Conservation (phyloP, 2,888 invertebrate genomes). For the Hemicrepidius hirtus region DNA sequence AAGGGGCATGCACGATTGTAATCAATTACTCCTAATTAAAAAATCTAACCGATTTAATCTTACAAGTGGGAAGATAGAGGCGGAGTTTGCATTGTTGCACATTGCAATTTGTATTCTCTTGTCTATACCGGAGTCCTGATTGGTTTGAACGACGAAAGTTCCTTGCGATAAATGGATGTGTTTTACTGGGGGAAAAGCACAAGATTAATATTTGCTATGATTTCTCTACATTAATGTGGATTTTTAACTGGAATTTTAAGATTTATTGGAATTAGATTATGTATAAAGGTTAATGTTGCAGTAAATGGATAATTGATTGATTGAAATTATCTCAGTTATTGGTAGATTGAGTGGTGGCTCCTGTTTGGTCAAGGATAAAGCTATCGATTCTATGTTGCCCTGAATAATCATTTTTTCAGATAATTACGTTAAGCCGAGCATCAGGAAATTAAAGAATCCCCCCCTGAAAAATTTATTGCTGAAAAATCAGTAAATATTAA, state of each 20-base stretch:
- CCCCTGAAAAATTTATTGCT: too few relatives aligned
- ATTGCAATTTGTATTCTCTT: constrained; percentile 35
- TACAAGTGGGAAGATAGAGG: constrained; percentile 39
- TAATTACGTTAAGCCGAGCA: too few relatives aligned
- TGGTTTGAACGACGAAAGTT: constrained; percentile 35
- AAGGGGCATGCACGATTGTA: constrained; percentile 38
- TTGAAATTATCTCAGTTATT: too few relatives aligned
- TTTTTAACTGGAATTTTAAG: background rate
- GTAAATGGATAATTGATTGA: background rate
- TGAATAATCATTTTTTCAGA: too few relatives aligned
- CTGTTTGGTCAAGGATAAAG: background rate
- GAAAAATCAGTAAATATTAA: too few relatives aligned
- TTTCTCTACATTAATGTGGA: background rate
- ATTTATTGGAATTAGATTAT: background rate
- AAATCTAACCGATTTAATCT: constrained; percentile 40
- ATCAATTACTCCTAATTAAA: constrained; percentile 46
- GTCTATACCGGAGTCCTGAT: constrained; percentile 24
- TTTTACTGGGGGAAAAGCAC: constrained; percentile 8
- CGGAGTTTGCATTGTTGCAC: constrained; percentile 42
- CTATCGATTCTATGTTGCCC: too few relatives aligned
- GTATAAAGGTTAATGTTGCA: background rate
- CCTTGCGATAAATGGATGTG: constrained; percentile 8
- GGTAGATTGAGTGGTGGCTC: too few relatives aligned
- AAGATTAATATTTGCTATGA: constrained; percentile 24
- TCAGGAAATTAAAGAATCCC: too few relatives aligned